Evolutionary conservation across 2,113 vertebrate genomes (phyloP), one percentile per base, ranked within the genome.

Genomic region (Acanthisitta chloris): DNA sequence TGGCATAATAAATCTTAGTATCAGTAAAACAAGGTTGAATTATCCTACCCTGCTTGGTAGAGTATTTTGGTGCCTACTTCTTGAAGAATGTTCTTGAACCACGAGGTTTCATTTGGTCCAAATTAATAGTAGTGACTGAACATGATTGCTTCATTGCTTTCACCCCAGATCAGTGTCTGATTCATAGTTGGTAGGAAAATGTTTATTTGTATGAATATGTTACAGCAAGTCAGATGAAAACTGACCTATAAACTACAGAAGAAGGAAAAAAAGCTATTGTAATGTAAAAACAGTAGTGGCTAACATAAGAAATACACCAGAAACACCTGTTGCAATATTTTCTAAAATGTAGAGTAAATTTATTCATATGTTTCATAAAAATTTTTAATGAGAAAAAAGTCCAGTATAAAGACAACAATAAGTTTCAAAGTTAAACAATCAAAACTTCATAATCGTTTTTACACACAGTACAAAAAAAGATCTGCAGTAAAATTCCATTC

Each of bases 81-180:
- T 7, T 52, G 15, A 57, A 77, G 42, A 77, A 57, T 38, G 42
- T 17, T 78, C 25, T 48, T 23, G 21, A 81, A 73, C 10, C 2
- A 34, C 0, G 3, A 43, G 4, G 4, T 40, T 81, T 43, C 26
- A 51, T 23, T 62, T 0, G 4, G 8, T 80, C 33, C 23, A 51
- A 43, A 66, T 25, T 61, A 51, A 62, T 7, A 76, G 12, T 7
- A 51, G 17, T 34, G 55, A 18, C 25, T 3, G 3, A 76, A 49
- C 25, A 9, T 1, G 4, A 61, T 57, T 62, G 9, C 1, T 83
- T 12, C 4, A 15, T 45, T 6, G 33, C 13, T 43, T 79, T 31
- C 8, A 15, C 15, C 4, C 20, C 14, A 59, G 64, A 40, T 2
- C 33, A 51, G 19, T n/a, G 3, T 40, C 40, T 36, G 14, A 73